Evolutionary conservation across 2,888 invertebrate species (phyloP).

Genomic region (Trichogramma dendrolimi): DNA sequence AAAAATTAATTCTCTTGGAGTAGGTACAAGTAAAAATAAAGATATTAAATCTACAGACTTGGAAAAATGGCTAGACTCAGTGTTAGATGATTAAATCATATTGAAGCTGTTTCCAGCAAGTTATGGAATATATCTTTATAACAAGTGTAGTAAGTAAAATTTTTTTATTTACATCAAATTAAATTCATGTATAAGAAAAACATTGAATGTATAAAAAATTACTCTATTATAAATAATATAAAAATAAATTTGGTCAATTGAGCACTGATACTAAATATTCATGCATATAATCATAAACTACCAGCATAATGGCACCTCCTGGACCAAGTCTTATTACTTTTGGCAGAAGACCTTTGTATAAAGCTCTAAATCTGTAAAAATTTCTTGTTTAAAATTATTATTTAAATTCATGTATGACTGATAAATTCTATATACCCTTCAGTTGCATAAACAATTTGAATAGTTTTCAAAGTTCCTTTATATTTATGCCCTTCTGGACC

Average conservation of each 20-base stretch:
- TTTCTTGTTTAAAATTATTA: conserved; percentile 6
- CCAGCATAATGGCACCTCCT: conserved; percentile 91
- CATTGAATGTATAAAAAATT: background rate
- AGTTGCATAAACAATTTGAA: conserved; percentile 72
- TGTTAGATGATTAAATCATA: conserved; percentile 39
- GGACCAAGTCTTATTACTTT: conserved; percentile 89
- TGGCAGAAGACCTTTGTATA: conserved; percentile 89
- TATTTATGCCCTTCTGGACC: conserved; percentile 83
- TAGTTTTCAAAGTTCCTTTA: conserved; percentile 68
- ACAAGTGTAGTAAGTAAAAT: conserved; percentile 13
- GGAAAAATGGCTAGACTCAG: conserved; percentile 46
- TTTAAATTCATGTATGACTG: background rate
- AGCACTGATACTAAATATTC: conserved; percentile 58
- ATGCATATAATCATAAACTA: conserved; percentile 86
- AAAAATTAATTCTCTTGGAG: background rate
- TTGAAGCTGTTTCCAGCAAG: background rate
- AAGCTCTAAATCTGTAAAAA: conserved; percentile 68
- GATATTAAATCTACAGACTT: conserved; percentile 41
- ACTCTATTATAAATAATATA: background rate
- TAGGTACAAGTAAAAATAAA: conserved; percentile 1
- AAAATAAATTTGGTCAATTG: conserved; percentile 12
- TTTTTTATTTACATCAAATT: conserved; percentile 9
- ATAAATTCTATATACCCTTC: conserved; percentile 67
- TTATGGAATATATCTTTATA: conserved; percentile 13
- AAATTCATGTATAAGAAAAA: background rate